Evolutionary conservation across 2,113 vertebrate species (phyloP).

Genomic region (Notarius quadriscutis): DNA sequence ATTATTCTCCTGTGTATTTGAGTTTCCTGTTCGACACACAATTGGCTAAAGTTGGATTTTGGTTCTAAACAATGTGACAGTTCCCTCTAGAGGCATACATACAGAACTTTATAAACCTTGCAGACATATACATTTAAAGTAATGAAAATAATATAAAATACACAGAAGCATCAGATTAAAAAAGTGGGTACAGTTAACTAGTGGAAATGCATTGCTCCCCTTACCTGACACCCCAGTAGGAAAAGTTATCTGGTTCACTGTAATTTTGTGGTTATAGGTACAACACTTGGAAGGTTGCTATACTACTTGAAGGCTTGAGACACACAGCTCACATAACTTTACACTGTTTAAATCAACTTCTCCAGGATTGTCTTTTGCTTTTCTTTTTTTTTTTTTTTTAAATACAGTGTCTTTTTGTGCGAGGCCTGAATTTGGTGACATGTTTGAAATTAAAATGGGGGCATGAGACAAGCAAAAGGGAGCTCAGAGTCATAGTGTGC

Average conservation of each 20-base stretch:
- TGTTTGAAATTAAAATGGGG: conserved; percentile 47
- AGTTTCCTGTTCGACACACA: conserved; percentile 5
- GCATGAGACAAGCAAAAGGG: conserved; percentile 24
- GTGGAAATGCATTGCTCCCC: conserved; percentile 60
- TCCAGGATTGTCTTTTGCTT: conserved; percentile 79
- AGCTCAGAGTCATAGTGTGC: background rate
- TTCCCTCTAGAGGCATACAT: conserved; percentile 64
- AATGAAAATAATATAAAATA: conserved; percentile 43
- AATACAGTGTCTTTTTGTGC: conserved; percentile 48
- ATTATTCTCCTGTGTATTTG: background rate
- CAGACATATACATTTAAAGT: conserved; percentile 58
- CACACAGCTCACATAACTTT: conserved; percentile 56
- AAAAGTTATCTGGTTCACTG: conserved; percentile 36
- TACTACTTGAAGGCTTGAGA: conserved; percentile 48
- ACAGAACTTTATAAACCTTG: conserved; percentile 56
- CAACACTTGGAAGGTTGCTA: conserved; percentile 52
- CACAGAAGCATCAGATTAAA: conserved; percentile 34
- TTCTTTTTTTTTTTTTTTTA: conserved; percentile 17
- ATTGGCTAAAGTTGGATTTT: conserved; percentile 20
- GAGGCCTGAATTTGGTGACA: conserved; percentile 56
- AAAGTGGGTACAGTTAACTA: conserved; percentile 55
- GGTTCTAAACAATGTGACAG: conserved; percentile 53
- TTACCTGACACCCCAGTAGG: conserved; percentile 46
- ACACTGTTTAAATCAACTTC: conserved; percentile 66
- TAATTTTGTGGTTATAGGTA: conserved; percentile 68